phyloP scores from a whole-genome alignment of 2,113 vertebrate genomes.

The Pachypanchax playfairii region DNA sequence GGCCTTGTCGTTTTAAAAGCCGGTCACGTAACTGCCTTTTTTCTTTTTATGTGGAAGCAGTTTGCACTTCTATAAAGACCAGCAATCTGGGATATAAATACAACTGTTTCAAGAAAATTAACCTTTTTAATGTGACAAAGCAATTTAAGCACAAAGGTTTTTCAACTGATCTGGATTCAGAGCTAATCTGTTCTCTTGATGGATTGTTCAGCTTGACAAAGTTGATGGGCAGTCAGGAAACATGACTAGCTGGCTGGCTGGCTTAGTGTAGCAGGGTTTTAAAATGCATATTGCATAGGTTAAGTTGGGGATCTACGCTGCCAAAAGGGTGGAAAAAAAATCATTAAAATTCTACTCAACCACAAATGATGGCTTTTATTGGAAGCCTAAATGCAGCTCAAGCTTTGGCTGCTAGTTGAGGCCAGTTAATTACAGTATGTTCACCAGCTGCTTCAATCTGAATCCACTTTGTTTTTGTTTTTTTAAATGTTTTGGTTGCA shows the following conservation, averaged over 20 bases:
- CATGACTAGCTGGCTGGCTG: slow-evolving; percentile 15
- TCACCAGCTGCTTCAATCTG: slow-evolving; percentile 62
- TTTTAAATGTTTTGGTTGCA: not conserved
- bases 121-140: slow-evolving; percentile 24
- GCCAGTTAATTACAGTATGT: slow-evolving; percentile 70
- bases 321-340: slow-evolving; percentile 50
- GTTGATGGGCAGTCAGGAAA: slow-evolving; percentile 26
- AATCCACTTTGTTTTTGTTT: slow-evolving; percentile 26
- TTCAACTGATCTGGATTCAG: slow-evolving; percentile 16
- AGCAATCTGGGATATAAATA: slow-evolving; percentile 5
- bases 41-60: not conserved
- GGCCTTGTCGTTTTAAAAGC: slow-evolving; percentile 19
- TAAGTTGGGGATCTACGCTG: slow-evolving; percentile 38
- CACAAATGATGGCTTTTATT: slow-evolving; percentile 72
- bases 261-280: slow-evolving; percentile 25
- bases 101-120: slow-evolving; percentile 29
- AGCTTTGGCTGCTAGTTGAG: slow-evolving; percentile 60
- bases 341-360: slow-evolving; percentile 58
- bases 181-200: slow-evolving; percentile 12
- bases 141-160: slow-evolving; percentile 3
- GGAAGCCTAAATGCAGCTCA: slow-evolving; percentile 60
- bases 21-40: slow-evolving; percentile 15
- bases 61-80: slow-evolving; percentile 25
- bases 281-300: slow-evolving; percentile 48
- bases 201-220: slow-evolving; percentile 18